Evolutionary conservation across 2,888 invertebrate genomes (phyloP), one percentile per base, ranked within the genome.

Genomic region (Lasiommata megera): DNA sequence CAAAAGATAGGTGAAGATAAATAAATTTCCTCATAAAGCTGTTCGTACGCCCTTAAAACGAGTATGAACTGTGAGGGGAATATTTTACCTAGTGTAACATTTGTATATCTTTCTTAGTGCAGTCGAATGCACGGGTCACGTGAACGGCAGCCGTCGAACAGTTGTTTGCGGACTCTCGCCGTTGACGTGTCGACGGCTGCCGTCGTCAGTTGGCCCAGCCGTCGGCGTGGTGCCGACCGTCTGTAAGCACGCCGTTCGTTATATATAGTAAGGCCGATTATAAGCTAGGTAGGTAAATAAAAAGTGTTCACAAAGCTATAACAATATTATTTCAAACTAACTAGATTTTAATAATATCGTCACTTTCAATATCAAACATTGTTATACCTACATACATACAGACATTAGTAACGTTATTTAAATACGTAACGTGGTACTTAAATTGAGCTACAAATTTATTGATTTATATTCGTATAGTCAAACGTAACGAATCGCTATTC

Each of bases 181-280:
- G 34, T 34, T 34, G 34, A 34, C 9, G 34, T 34, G 34, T 34
- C 34, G 11, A 34, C 34, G 11, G 11, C 34, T 11, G 11, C 9
- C 34, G 34, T 34, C 34, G 11, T 34, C 31, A 31, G 7, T 31
- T 31, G 9, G 9, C 31, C 31, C 8, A 6, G 9, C 31, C 31
- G 31, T 9, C 9, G 9, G 7, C 11, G 3, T 11, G 11, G 9
- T 34, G 9, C 34, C 34, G 31, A 31, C 31, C 23, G 23, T 23
- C 23, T 23, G 23, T 23, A 23, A 23, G 23, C 23, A 23, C 23
- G 23, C 23, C 23, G 5, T 3, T 34, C 34, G 11, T 3, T 11
- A 34, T 60, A n/a, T n/a, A 65, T 68, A 63, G 66, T 75, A 76
- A 75, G 75, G 73, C 73, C 71, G 72, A 73, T 63, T 67, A 73